Percentiles rank a stretch among this genome's conserved stretches.
phyloP scores from a whole-genome alignment of 2,888 invertebrate genomes.

The Trypoxylon attenuatum region DNA sequence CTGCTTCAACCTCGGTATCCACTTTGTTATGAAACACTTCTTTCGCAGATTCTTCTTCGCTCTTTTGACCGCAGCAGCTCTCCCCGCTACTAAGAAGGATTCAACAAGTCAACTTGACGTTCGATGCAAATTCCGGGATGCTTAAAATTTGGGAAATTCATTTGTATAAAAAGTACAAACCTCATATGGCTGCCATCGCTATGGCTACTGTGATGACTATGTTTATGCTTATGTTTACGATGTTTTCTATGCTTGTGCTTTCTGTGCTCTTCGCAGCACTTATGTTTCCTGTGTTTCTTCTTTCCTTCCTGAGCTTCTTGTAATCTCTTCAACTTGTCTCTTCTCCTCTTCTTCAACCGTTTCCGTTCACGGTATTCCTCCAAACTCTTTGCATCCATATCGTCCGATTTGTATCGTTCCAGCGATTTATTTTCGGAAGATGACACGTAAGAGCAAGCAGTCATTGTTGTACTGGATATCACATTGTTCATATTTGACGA shows the following conservation, averaged over 20 bases:
- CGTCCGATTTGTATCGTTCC: conserved; percentile 53
- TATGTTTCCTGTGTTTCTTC: conserved; percentile 83
- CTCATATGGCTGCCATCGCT: conserved; percentile 78
- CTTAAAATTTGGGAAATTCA: not conserved
- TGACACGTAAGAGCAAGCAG: conserved; percentile 36
- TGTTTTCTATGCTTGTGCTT: conserved; percentile 78
- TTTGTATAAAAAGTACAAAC: conserved; percentile 35
- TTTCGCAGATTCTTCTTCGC: conserved; percentile 69
- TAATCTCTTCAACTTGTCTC: conserved; percentile 77
- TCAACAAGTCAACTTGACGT: not conserved
- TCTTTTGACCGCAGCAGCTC: conserved; percentile 65
- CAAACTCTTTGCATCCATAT: conserved; percentile 70
- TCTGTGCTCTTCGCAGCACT: conserved; percentile 82
- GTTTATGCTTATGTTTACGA: conserved; percentile 86
- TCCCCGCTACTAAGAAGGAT: conserved; percentile 61
- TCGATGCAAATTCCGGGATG: not conserved
- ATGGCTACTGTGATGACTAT: conserved; percentile 87
- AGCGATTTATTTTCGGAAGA: conserved; percentile 44
- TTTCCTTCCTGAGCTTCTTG: conserved; percentile 75
- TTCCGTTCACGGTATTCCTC: conserved; percentile 79
- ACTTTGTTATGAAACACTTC: conserved; percentile 63
- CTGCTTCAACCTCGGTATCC: conserved; percentile 74
- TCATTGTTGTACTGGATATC: conserved; percentile 29
- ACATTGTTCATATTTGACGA: conserved; percentile 28
- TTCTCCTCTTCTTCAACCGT: conserved; percentile 82